Evolutionary conservation across 2,797 vertebrate species (phyloP), one percentile per base, ranked within the genome.

Genomic region (Poecilia gillii): DNA sequence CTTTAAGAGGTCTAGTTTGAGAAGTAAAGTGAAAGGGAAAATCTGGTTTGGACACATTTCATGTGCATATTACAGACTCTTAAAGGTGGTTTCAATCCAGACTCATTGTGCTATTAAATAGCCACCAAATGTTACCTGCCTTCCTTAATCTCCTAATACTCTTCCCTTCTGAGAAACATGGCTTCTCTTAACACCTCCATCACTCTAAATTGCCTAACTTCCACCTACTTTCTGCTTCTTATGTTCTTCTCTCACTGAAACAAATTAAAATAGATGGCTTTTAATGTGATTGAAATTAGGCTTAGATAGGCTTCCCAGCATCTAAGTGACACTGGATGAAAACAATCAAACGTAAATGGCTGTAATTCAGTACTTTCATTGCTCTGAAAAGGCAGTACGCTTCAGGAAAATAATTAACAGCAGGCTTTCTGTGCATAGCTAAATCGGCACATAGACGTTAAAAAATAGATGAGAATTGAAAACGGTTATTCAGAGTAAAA

Each of bases 401-500:
- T 72, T 59, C 13, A 20, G 41, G 66, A 62, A 47, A 78, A 77
- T 41, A 81, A 75, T 49, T 75, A 80, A 72, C 70, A 16, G 5
- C 75, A 47, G 23, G 8, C 33, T 76, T 51, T 53, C 28, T 62
- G 62, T 59, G 68, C 72, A 36, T 1, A 31, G 28, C 72, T 83
- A 33, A 39, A 76, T 79, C 33, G 18, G n/a, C 47, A 62, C 75
- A 8, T 25, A 12, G 25, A 76, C 41, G 41, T 39, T 43, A 51
- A 51, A 31, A 71, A 80, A 83, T 16, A 23, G 33, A 86, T 84
- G 18, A 1, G 36, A 62, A 71, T 46, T 72, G 66, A 77, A 80
- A 72, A 73, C 75, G 84, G 81, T 84, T 66, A 46, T 39, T 77
- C 43, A 64, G 55, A 90, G 57, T 68, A 81, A 82, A 73, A 53